A percentile compares a stretch with the other conserved stretches of the same genome.
Evolutionary conservation across 1,140 invertebrate genomes (phyloP).

Genomic region (Meloidogyne exigua): DNA sequence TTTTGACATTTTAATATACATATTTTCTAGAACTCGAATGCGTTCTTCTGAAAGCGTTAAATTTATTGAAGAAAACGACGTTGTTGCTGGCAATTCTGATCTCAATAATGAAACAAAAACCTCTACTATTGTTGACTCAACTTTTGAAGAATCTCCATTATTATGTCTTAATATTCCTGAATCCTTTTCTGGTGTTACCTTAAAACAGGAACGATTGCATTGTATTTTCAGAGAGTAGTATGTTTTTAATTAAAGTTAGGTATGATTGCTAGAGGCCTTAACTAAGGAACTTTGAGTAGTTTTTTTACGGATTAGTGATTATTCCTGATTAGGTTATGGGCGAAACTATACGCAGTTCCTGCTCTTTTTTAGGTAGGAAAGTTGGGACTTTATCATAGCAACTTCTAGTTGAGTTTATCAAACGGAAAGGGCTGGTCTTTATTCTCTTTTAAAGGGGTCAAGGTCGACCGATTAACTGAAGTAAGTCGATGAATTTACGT

Average conservation of each 20-base stretch:
- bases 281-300: neutral
- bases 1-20: too few species aligned
- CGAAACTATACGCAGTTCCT: too few species aligned
- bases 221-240: constrained; percentile 19
- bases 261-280: neutral
- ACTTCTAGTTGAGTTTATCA: too few species aligned
- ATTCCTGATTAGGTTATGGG: too few species aligned
- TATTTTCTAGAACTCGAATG: neutral
- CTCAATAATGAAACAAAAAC: neutral
- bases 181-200: neutral
- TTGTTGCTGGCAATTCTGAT: neutral
- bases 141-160: neutral
- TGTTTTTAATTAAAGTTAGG: neutral
- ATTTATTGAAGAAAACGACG: neutral
- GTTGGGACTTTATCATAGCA: too few species aligned
- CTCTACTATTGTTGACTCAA: neutral
- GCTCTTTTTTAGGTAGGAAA: too few species aligned
- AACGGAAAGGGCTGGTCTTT: too few species aligned
- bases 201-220: constrained; percentile 17
- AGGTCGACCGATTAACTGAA: too few species aligned
- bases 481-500: too few species aligned
- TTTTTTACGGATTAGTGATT: too few species aligned
- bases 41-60: neutral
- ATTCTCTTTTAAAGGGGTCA: too few species aligned
- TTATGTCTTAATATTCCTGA: neutral